Percentiles rank a stretch among this genome's conserved stretches.
phyloP scores from a whole-genome alignment of 2,888 invertebrate genomes.

The Oscheius sp. region DNA sequence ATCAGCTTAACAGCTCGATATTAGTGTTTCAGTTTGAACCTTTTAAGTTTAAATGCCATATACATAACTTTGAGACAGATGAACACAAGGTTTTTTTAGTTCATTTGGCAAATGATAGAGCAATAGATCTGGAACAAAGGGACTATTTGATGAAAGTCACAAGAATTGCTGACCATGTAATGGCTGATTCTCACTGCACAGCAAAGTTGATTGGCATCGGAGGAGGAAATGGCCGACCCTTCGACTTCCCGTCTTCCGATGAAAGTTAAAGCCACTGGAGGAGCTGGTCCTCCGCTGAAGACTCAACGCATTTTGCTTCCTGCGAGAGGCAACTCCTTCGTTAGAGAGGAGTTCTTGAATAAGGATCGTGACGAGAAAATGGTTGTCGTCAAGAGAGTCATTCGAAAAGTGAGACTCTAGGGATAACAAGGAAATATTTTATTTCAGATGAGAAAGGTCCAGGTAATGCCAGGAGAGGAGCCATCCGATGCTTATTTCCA shows the following conservation, averaged over 20 bases:
- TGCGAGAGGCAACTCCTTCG: neutral
- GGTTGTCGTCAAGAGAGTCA: constrained; percentile 17
- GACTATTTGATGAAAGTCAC: constrained; percentile 12
- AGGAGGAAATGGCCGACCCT: neutral
- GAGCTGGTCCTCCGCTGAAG: no score
- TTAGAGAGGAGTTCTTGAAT: constrained; percentile 26
- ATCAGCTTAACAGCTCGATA: no score
- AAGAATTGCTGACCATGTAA: constrained; percentile 12
- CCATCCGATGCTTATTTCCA: no score
- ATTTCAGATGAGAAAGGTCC: neutral
- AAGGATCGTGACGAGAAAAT: constrained; percentile 22
- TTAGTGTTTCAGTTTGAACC: no score
- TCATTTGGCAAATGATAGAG: no score
- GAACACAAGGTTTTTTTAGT: no score
- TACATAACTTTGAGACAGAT: no score
- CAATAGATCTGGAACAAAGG: no score
- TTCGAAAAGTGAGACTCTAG: no score
- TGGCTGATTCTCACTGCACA: constrained; percentile 29
- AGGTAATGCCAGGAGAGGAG: neutral
- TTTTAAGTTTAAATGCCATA: no score
- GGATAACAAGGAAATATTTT: neutral
- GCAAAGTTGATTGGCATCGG: neutral
- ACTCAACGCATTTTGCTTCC: neutral
- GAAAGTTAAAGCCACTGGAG: no score
- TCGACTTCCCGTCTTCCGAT: no score